Conservation (phyloP, 2,797 vertebrate genomes). For the Protosalanx chinensis region DNA sequence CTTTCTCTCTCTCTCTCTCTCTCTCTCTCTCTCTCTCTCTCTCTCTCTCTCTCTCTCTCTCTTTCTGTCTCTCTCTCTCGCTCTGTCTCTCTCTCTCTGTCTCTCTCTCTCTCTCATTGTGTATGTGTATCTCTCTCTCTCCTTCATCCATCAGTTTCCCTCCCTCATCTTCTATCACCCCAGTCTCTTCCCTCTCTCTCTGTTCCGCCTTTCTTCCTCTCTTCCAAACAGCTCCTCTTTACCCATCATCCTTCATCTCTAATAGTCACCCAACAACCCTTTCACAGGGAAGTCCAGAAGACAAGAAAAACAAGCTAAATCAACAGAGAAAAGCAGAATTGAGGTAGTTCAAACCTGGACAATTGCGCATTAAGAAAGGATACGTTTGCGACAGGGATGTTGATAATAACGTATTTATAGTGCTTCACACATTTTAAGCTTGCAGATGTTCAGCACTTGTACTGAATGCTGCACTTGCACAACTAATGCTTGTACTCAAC, state of each 20-base stretch:
- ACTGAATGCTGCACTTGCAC: too few relatives aligned
- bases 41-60: too few relatives aligned
- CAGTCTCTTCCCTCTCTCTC: background rate
- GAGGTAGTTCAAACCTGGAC: too few relatives aligned
- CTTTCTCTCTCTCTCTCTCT: background rate
- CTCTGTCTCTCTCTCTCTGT: background rate
- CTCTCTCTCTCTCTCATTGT: background rate
- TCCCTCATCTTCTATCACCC: background rate
- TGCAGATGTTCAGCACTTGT: too few relatives aligned
- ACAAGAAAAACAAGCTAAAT: too few relatives aligned
- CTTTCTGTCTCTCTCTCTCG: background rate
- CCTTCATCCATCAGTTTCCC: background rate
- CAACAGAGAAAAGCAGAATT: too few relatives aligned
- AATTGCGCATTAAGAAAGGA: too few relatives aligned
- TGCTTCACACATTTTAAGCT: too few relatives aligned
- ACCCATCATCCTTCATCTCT: slow-evolving; percentile 43
- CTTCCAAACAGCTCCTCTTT: slow-evolving; percentile 16
- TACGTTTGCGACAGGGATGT: too few relatives aligned
- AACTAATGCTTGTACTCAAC: too few relatives aligned
- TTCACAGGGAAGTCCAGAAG: background rate
- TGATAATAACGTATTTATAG: too few relatives aligned
- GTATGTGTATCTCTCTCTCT: background rate
- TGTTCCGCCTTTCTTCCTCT: background rate
- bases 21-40: background rate
- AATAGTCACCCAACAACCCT: background rate